phyloP scores from a whole-genome alignment of 2,113 vertebrate genomes.

The Mesitornis unicolor region DNA sequence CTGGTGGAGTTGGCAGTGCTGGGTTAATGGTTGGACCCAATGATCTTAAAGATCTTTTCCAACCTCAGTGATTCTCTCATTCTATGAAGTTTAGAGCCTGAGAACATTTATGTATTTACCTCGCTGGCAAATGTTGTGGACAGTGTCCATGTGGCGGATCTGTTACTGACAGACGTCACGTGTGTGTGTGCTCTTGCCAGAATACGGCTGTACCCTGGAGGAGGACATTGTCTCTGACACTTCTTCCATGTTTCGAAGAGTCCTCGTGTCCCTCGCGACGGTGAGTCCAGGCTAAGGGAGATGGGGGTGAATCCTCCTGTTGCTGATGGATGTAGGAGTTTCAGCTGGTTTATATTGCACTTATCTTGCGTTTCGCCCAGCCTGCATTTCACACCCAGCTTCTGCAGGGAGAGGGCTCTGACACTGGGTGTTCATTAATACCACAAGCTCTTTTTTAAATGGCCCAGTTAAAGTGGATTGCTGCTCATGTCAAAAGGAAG shows the following conservation, averaged over 20 bases:
- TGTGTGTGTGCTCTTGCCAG: conserved; percentile 60
- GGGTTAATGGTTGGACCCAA: too few species aligned
- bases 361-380: neutral
- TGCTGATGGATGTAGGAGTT: neutral
- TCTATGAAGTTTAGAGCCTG: neutral
- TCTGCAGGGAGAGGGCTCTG: neutral
- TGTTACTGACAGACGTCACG: neutral
- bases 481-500: neutral
- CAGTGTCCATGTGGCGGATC: neutral
- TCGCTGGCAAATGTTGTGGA: neutral
- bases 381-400: neutral
- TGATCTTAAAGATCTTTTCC: too few species aligned
- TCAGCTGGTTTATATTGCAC: neutral
- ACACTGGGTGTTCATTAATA: neutral
- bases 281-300: conserved; percentile 67
- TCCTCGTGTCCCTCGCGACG: conserved; percentile 88
- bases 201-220: conserved; percentile 80
- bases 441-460: neutral
- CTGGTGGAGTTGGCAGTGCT: too few species aligned
- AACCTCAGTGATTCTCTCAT: too few species aligned
- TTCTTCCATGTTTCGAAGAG: conserved; percentile 88
- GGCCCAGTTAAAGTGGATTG: neutral
- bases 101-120: neutral
- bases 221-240: conserved; percentile 89
- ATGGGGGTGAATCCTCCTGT: neutral